phyloP scores from a whole-genome alignment of 2,797 vertebrate species.

The Botia kubotai region DNA sequence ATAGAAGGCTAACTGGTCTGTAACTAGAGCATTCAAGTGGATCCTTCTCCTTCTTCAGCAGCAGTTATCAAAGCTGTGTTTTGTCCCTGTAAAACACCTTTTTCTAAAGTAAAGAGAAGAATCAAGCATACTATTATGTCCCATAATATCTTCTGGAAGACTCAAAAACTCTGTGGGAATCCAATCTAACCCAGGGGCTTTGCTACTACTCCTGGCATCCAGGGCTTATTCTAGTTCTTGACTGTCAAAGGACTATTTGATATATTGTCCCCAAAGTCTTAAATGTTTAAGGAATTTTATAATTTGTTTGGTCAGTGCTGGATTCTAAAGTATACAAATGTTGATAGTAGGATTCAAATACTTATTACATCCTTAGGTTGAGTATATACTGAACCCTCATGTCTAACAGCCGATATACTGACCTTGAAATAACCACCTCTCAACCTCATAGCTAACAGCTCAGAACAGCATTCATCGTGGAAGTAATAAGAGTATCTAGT shows the following conservation, averaged over 20 bases:
- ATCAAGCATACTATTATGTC: background rate
- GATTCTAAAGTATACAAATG: background rate
- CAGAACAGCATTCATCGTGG: background rate
- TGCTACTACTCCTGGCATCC: background rate
- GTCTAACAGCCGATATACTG: background rate
- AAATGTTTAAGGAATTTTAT: background rate
- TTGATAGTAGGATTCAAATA: background rate
- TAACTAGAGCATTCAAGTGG: no score
- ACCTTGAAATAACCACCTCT: background rate
- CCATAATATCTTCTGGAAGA: background rate
- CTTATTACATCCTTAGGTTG: background rate
- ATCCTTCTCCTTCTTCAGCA: no score
- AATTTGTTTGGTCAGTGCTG: background rate
- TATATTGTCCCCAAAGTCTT: no score
- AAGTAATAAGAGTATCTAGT: constrained; percentile 2
- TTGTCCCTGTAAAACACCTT: background rate
- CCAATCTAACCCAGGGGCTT: background rate
- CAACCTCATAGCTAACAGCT: background rate
- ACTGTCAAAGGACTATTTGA: background rate
- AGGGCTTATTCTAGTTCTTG: background rate
- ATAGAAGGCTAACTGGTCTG: no score
- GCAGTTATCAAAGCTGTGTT: no score
- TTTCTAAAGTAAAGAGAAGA: background rate
- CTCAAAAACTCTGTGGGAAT: background rate
- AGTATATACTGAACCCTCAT: background rate